Base-by-base conservation (phyloP, 2,888 invertebrate genomes). In the Acleris sparsana region DNA sequence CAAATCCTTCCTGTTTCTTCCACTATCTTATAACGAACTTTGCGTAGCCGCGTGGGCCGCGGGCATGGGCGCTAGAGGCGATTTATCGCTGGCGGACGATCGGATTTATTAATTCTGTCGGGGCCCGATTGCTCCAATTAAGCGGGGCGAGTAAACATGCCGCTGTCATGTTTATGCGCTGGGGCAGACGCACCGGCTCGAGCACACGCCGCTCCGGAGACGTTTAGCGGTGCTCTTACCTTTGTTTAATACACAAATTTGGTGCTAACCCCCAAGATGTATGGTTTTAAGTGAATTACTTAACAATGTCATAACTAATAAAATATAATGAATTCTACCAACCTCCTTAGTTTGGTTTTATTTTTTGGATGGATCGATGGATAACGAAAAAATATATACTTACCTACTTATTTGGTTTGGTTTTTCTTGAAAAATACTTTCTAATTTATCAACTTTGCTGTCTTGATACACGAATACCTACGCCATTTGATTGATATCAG, bases 41-140 rank as follows among this genome's bases (percentile, higher is more conserved):
- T 62, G 71, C 74, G 83, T 80, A 39, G 51, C 51, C 55, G 56
- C 62, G 60, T 65, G 65, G 55, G 51, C 60, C 17, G 43, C 60
- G 83, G 81, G 80, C 77, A 71, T 80, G 81, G 83, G 84, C 82
- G 83, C 85, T 80, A 74, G 69, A 70, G 71, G 72, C 74, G 77
- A 87, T 88, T 86, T 89, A 89, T 87, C 80, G 81, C 78, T 64
- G 75, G 74, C 81, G 74, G 76, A 79, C 80, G 80, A 82, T 86
- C 79, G 80, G 84, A 89, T 89, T 89, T 89, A 89, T 89, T 86
- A 87, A 88, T 86, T 84, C 87, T 85, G 87, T 87, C 85, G 77
- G 78, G 75, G 78, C 80, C 77, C 85, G 86, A 88, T 88, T 87
- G 87, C 84, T 88, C 87, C 86, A 89, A 89, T 89, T 90, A 89